Conservation (phyloP, 2,888 invertebrate species). For the Brachypalpus laphriformis region DNA sequence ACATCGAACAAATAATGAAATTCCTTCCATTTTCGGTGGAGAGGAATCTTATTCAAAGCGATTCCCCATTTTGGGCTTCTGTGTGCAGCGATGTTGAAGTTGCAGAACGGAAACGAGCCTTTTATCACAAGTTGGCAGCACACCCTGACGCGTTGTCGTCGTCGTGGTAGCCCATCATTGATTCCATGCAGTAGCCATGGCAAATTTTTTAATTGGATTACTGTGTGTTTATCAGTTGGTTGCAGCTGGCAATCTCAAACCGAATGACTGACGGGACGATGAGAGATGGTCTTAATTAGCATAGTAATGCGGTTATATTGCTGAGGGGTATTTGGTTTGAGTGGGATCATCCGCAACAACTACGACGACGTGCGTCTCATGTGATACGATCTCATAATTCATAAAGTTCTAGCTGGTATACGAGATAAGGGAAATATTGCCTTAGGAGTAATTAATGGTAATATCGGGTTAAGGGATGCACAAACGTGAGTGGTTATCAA, state of each 20-base stretch:
- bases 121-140: constrained; percentile 34
- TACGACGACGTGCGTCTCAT: constrained; percentile 32
- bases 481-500: background rate
- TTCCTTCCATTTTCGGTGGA: constrained; percentile 61
- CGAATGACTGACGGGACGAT: constrained; percentile 60
- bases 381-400: constrained; percentile 57
- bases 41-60: constrained; percentile 45
- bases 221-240: constrained; percentile 56
- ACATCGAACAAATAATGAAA: constrained; percentile 59
- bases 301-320: constrained; percentile 61
- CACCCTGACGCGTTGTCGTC: constrained; percentile 4
- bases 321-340: background rate
- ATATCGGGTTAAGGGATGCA: background rate
- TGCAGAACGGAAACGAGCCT: constrained; percentile 45
- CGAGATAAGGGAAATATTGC: constrained; percentile 43
- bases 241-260: constrained; percentile 49
- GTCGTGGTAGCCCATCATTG: background rate
- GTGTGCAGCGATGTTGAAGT: background rate
- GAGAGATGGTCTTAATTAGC: constrained; percentile 73
- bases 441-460: constrained; percentile 38
- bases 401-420: constrained; percentile 21
- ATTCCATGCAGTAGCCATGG: constrained; percentile 29
- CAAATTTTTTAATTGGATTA: constrained; percentile 74
- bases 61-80: constrained; percentile 23
- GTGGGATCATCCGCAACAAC: constrained; percentile 19